Evolutionary conservation across 1,140 invertebrate genomes (phyloP), one percentile per base, ranked within the genome.

Genomic region (Lucilia cuprina): DNA sequence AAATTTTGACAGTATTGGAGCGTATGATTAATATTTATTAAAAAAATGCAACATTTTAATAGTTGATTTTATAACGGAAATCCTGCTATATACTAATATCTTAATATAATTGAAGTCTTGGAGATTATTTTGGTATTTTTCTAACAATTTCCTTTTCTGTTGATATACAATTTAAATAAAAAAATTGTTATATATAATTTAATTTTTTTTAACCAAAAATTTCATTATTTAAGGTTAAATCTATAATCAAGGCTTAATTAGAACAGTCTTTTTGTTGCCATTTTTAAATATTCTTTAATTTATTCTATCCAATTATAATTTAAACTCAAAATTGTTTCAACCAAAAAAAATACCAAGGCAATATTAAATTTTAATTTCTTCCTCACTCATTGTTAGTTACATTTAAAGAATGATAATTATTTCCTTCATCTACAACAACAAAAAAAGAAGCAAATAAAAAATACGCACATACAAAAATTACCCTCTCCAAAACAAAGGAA

Each of bases 321-420:
- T n/a, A 2, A n/a, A 60, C 55, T 60, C 55, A 41, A 41, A 41
- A 41, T 60, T n/a, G n/a, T 10, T 21, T 70, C n/a, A 25, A 1
- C 19, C 60, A 65, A 65, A 70, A 70, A n/a, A 70, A 21, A 21
- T 70, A 25, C 65, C 19, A 10, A 70, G 65, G 65, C 19, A 70
- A 19, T 70, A 70, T 70, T 25, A 70, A 70, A 70, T 70, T 70
- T 70, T 12, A 70, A 19, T 70, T 12, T 21, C 65, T 70, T n/a
- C 17, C 17, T 70, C 65, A 21, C 65, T 25, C 19, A 17, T 60
- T 60, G 55, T 60, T 60, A 60, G 55, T 60, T 21, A 70, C 19
- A 70, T 70, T 70, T 70, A 70, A 25, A 70, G 65, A 70, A 70
- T 70, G 19, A 70, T 70, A 70, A 70, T 70, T 70, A 70, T 70